phyloP scores from a whole-genome alignment of 2,888 invertebrate species.

The Nymphalis polychloros region DNA sequence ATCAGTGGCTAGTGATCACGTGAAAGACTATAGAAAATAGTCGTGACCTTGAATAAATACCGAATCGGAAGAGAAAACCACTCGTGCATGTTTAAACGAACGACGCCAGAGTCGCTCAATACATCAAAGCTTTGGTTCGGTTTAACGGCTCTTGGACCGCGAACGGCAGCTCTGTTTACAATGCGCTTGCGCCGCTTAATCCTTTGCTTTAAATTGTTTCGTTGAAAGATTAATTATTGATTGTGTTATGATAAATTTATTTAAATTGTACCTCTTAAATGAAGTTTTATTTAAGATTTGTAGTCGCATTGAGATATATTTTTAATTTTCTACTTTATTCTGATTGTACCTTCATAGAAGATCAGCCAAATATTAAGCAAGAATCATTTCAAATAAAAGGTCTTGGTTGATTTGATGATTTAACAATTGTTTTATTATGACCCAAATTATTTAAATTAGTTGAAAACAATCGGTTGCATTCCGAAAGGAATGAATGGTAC shows the following conservation, averaged over 20 bases:
- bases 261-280: too few species aligned
- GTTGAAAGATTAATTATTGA: neutral
- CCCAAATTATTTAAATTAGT: neutral
- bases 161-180: constrained; percentile 48
- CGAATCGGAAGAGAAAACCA: constrained; percentile 43
- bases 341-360: too few species aligned
- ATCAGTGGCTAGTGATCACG: constrained; percentile 32
- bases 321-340: too few species aligned
- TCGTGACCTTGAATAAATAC: constrained; percentile 42
- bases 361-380: too few species aligned
- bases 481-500: neutral
- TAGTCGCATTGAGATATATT: too few species aligned
- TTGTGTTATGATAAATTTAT: too few species aligned
- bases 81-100: constrained; percentile 37
- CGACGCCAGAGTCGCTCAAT: constrained; percentile 34
- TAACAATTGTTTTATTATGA: neutral
- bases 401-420: neutral
- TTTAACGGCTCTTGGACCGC: constrained; percentile 43
- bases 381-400: too few species aligned
- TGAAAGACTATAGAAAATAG: constrained; percentile 37
- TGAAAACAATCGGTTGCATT: constrained; percentile 4
- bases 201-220: neutral
- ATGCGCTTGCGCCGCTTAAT: constrained; percentile 20
- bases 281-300: too few species aligned
- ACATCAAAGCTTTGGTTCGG: constrained; percentile 58